Evolutionary conservation across 2,797 vertebrate species (phyloP).

Genomic region (Labroides dimidiatus): DNA sequence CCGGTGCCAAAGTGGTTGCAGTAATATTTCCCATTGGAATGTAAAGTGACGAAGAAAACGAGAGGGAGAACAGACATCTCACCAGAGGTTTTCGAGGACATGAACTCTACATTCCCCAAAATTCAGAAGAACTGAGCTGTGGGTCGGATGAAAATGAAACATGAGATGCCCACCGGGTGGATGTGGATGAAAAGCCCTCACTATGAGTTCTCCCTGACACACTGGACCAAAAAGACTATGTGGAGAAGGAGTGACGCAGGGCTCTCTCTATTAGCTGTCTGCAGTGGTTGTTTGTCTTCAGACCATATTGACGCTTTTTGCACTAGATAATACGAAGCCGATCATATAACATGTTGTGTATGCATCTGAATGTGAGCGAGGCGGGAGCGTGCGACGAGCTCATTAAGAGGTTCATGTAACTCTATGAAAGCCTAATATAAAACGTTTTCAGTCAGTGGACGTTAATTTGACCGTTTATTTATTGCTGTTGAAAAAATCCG

Average conservation of each 20-base stretch:
- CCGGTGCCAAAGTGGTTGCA: constrained; percentile 85
- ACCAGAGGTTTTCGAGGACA: constrained; percentile 43
- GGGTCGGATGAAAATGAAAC: constrained; percentile 40
- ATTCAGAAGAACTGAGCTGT: constrained; percentile 54
- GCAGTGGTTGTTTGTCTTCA: constrained; percentile 57
- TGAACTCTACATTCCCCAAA: constrained; percentile 52
- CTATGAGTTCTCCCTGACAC: constrained; percentile 74
- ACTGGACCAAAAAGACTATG: constrained; percentile 79
- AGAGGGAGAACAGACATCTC: constrained; percentile 71
- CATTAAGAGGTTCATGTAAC: constrained; percentile 49
- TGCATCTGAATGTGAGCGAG: constrained; percentile 64
- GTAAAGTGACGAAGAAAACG: constrained; percentile 34
- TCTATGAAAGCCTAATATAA: constrained; percentile 58
- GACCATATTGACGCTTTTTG: constrained; percentile 81
- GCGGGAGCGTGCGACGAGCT: constrained; percentile 36
- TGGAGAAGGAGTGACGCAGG: constrained; percentile 66
- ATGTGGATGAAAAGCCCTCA: constrained; percentile 62
- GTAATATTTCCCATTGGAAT: constrained; percentile 62
- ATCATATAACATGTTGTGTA: constrained; percentile 68
- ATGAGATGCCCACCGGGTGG: constrained; percentile 39
- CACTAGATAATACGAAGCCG: constrained; percentile 80
- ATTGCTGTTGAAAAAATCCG: constrained; percentile 68
- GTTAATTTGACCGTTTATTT: constrained; percentile 77
- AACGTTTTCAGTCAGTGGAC: constrained; percentile 48
- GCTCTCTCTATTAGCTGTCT: constrained; percentile 37